These are phyloP conservation scores for Drosophila greeni DNA, from an alignment of 2,888 invertebrate species.

Conservation along the genomic window DNA sequence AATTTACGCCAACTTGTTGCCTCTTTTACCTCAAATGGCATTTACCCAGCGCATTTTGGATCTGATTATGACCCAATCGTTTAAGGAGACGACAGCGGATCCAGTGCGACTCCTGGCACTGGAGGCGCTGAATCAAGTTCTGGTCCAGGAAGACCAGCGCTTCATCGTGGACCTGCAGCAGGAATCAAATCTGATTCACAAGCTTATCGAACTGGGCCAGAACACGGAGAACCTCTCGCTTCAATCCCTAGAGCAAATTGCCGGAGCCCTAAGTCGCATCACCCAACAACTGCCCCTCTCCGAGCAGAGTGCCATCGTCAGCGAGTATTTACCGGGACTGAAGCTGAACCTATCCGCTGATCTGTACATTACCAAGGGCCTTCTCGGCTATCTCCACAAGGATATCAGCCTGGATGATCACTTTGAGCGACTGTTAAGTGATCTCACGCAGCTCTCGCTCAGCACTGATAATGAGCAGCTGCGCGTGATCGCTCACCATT, in stretches of 20 bases:
- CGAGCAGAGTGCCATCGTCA: conserved; percentile 79
- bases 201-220: conserved; percentile 75
- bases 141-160: conserved; percentile 61
- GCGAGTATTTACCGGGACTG: conserved; percentile 76
- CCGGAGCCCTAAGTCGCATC: conserved; percentile 79
- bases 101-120: conserved; percentile 69
- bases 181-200: conserved; percentile 78
- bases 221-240: conserved; percentile 45
- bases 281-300: conserved; percentile 78
- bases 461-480: conserved; percentile 65
- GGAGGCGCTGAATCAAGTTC: conserved; percentile 70
- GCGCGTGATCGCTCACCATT: conserved; percentile 70
- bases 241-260: conserved; percentile 76
- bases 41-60: conserved; percentile 72
- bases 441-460: conserved; percentile 74
- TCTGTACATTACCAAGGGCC: conserved; percentile 76
- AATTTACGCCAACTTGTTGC: conserved; percentile 70
- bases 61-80: conserved; percentile 68
- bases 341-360: conserved; percentile 71
- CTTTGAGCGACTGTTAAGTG: conserved; percentile 73
- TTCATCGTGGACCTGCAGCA: conserved; percentile 78
- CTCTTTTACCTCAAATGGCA: conserved; percentile 71
- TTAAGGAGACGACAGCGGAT: conserved; percentile 48
- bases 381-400: conserved; percentile 75
- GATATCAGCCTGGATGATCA: conserved; percentile 75